These are phyloP conservation scores for Actinia equina DNA, from an alignment of 64 coral and sea anemone species.

Conservation along the genomic window DNA sequence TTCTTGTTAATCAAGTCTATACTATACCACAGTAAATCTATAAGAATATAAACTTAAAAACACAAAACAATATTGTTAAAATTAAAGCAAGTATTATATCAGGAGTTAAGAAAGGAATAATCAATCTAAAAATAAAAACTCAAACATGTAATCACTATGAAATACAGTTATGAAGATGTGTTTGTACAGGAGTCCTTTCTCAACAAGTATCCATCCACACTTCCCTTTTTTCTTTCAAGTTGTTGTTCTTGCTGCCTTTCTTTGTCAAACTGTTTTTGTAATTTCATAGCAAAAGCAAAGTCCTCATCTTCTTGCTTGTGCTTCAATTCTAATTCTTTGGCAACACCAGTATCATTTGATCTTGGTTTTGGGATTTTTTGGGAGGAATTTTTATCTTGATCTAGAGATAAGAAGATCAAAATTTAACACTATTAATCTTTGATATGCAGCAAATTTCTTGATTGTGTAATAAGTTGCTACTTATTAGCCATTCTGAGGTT, in stretches of 20 bases:
- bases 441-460: not conserved
- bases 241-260: slow-evolving; percentile 5
- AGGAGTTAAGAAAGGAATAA: too few relatives aligned
- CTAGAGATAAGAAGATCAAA: not conserved
- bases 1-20: too few relatives aligned
- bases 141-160: too few relatives aligned
- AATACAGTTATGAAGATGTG: too few relatives aligned
- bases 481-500: too few relatives aligned
- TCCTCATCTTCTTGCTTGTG: slow-evolving; percentile 76
- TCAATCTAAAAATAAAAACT: too few relatives aligned
- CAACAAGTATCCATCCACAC: slow-evolving; percentile 66
- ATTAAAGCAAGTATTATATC: too few relatives aligned
- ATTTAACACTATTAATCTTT: too few relatives aligned
- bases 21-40: too few relatives aligned
- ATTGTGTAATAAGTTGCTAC: too few relatives aligned
- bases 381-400: not conserved
- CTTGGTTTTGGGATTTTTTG: not conserved
- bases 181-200: slow-evolving; percentile 3
- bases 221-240: slow-evolving; percentile 69
- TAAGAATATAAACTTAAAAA: too few relatives aligned
- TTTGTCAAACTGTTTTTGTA: slow-evolving; percentile 74
- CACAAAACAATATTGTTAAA: too few relatives aligned
- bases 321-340: slow-evolving; percentile 39
- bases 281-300: slow-evolving; percentile 68
- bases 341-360: not conserved